phyloP scores from a whole-genome alignment of 1,140 invertebrate species.

The Nasonia longicornis region DNA sequence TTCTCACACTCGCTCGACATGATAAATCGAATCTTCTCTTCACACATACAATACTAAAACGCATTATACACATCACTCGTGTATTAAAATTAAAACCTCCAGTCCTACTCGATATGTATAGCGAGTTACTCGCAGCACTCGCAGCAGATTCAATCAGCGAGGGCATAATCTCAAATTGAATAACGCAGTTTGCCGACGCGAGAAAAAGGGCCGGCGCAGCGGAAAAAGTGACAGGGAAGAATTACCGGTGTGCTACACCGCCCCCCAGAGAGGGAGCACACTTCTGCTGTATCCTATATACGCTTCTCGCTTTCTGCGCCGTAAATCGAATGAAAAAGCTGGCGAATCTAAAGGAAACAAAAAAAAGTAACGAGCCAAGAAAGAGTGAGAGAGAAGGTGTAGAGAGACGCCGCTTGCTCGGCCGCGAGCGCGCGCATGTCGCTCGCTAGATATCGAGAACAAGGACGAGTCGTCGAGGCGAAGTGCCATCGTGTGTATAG shows the following conservation, averaged over 20 bases:
- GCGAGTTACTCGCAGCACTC: too few relatives aligned
- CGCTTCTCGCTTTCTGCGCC: neutral
- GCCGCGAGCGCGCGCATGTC: neutral
- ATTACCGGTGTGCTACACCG: neutral
- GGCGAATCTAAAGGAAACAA: neutral
- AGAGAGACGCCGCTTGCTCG: neutral
- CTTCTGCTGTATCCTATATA: neutral
- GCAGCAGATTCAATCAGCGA: neutral
- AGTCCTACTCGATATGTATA: too few relatives aligned
- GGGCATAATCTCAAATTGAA: neutral
- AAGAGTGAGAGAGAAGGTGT: neutral
- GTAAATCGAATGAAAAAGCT: neutral
- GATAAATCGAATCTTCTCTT: too few relatives aligned
- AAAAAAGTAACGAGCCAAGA: neutral
- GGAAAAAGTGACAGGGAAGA: slow-evolving; percentile 1
- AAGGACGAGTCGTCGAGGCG: slow-evolving; percentile 28
- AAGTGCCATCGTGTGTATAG: slow-evolving; percentile 26
- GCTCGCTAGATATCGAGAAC: slow-evolving; percentile 21
- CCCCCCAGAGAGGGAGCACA: neutral
- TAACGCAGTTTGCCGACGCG: neutral
- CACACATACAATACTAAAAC: too few relatives aligned
- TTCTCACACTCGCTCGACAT: too few relatives aligned
- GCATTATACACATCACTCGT: too few relatives aligned
- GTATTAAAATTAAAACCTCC: too few relatives aligned
- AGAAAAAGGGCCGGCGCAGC: neutral